These are phyloP conservation scores for Limnephilus marmoratus DNA, from an alignment of 2,888 invertebrate genomes.

Conservation along the genomic window DNA sequence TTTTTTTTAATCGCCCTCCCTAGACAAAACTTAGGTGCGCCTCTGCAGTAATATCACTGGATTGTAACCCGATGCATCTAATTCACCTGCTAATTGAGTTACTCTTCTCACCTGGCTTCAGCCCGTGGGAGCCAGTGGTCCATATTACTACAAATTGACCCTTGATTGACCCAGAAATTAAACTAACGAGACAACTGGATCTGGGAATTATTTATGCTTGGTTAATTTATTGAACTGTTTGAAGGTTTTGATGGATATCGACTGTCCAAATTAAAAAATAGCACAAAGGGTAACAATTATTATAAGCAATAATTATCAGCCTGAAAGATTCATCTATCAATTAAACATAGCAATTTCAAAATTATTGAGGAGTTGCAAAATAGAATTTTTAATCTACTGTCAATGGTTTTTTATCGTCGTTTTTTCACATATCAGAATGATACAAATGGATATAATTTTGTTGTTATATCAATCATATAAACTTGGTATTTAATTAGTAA, in stretches of 20 bases:
- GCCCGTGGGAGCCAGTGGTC: background rate
- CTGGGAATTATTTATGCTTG: background rate
- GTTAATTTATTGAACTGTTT: background rate
- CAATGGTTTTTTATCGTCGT: background rate
- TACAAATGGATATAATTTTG: too few relatives aligned
- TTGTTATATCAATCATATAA: too few relatives aligned
- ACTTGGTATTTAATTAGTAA: too few relatives aligned
- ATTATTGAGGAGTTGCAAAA: background rate
- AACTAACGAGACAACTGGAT: background rate
- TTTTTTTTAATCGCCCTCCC: too few relatives aligned
- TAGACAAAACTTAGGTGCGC: too few relatives aligned
- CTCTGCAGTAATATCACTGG: too few relatives aligned
- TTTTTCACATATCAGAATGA: too few relatives aligned
- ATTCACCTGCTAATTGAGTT: background rate
- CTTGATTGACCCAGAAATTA: background rate
- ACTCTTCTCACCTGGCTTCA: background rate
- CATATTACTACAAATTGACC: background rate
- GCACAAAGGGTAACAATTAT: too few relatives aligned
- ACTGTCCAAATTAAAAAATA: background rate
- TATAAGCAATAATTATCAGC: too few relatives aligned
- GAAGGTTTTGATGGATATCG: background rate
- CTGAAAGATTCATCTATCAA: too few relatives aligned
- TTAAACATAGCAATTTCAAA: background rate
- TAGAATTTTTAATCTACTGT: background rate
- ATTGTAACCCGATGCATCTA: background rate